These are phyloP conservation scores for Hofmannophila pseudospretella DNA, from an alignment of 2,888 invertebrate genomes.

Conservation along the genomic window DNA sequence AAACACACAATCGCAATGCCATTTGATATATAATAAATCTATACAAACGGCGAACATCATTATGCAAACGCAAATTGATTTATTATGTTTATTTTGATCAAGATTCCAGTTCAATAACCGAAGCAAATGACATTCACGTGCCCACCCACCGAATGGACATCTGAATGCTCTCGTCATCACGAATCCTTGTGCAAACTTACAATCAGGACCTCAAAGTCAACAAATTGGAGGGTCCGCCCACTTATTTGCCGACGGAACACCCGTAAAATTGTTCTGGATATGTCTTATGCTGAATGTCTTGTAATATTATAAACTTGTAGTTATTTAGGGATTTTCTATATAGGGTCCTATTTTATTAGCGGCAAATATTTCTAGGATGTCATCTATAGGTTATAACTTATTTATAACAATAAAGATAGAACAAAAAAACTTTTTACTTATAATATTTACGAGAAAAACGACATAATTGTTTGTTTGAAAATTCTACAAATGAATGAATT, in stretches of 20 bases:
- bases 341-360: no score
- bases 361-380: no score
- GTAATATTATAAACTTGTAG: no score
- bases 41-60: background rate
- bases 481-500: no score
- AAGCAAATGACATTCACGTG: conserved; percentile 40
- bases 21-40: no score
- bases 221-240: conserved; percentile 59
- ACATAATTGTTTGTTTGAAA: no score
- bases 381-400: no score
- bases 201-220: conserved; percentile 57
- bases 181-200: conserved; percentile 52
- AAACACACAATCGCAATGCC: no score
- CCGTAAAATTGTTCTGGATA: conserved; percentile 20
- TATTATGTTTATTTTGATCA: background rate
- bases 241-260: conserved; percentile 37
- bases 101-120: conserved; percentile 33
- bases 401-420: no score
- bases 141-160: conserved; percentile 42
- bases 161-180: conserved; percentile 39
- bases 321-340: no score
- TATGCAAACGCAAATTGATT: background rate
- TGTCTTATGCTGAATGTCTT: conserved; percentile 17
- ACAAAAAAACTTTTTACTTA: no score
- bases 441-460: no score